Evolutionary conservation across 2,113 vertebrate species (phyloP), one percentile per base, ranked within the genome.

Genomic region (Myotis yumanensis): DNA sequence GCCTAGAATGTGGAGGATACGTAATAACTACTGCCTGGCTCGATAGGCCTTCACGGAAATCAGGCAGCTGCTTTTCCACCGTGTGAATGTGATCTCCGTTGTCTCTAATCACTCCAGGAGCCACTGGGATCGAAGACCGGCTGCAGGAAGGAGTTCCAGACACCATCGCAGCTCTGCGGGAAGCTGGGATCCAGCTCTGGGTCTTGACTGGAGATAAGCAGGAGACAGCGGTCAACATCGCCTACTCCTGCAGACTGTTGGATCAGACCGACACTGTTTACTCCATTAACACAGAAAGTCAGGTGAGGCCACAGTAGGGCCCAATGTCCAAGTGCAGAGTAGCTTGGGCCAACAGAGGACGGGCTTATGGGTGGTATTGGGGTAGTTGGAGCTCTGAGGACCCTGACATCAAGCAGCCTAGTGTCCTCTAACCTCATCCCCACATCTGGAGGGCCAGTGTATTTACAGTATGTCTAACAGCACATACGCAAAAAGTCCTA

Each of bases 171-270:
- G 98, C 99, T 4, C 98, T 99, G 91, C 97, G 98, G 89, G 99
- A 99, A 93, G 99, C 99, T 64, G 99, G 99, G n/a, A 99, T 99
- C 91, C 98, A 99, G 96, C 98, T 99, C 90, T 99, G 99, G 99
- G 99, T 99, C 95, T 96, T 99, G 97, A 99, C 99, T 10, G 99
- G 99, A 83, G 99, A 99, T 98, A 99, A 99, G 97, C 98, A 99
- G 37, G 99, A 99, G 98, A 99, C 99, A 86, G 99, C 99, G 0
- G 97, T 99, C 97, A 99, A 99, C 94, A 99, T 99, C 12, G 99
- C 99, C 23, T 98, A 99, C 95, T 98, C 99, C 95, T 99, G 99
- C 97, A 98, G 98, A 93, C 99, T 99, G 57, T 96, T 99, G 92
- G 97, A 99, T 87, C 98, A 99, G 46, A 98, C 97, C 7, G 99